These are phyloP conservation scores for Cossypha caffra DNA, from an alignment of 2,797 vertebrate species.

Conservation along the genomic window DNA sequence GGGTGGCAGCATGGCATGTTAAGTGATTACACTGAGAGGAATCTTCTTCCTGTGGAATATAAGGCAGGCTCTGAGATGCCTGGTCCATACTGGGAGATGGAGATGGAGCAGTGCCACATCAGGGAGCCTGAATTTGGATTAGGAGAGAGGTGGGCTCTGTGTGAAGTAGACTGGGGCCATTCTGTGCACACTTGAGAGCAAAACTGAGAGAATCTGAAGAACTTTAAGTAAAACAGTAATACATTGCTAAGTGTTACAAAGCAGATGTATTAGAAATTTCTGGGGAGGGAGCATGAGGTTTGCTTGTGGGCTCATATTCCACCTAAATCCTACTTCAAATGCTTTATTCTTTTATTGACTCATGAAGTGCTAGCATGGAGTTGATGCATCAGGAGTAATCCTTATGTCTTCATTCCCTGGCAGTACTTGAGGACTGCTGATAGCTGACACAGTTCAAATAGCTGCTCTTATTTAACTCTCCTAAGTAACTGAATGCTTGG, in stretches of 20 bases:
- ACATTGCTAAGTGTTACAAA: background rate
- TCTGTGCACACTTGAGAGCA: background rate
- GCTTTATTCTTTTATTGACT: background rate
- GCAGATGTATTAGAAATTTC: background rate
- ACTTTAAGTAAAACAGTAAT: background rate
- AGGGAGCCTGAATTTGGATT: background rate
- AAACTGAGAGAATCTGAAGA: background rate
- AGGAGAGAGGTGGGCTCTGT: background rate
- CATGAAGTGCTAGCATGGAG: background rate
- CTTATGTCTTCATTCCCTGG: background rate
- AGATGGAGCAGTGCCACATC: background rate
- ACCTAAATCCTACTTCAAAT: background rate
- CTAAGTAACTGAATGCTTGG: background rate
- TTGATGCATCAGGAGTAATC: background rate
- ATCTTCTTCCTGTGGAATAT: background rate
- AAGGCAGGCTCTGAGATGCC: background rate
- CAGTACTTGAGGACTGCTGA: background rate
- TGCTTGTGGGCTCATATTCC: background rate
- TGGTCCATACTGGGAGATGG: background rate
- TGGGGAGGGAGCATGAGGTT: fast-evolving
- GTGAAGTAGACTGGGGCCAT: background rate
- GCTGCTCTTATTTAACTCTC: background rate
- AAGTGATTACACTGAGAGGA: background rate
- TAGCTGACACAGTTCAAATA: background rate
- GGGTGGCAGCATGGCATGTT: background rate